phyloP scores from a whole-genome alignment of 2,113 vertebrate species.

The Gymnogyps californianus region DNA sequence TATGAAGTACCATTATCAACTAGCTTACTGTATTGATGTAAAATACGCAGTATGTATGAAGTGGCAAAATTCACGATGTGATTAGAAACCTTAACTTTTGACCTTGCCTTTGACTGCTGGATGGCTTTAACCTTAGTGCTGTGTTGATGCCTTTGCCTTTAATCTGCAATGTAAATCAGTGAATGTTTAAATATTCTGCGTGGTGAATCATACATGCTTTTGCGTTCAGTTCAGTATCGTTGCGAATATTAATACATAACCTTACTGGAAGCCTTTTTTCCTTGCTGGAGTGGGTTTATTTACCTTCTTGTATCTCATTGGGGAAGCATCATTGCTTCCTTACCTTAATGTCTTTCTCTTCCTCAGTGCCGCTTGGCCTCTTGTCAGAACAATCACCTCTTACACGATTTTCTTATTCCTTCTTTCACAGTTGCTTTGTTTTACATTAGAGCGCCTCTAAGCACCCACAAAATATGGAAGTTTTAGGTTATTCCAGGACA shows the following conservation, averaged over 20 bases:
- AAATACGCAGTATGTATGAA: accelerated
- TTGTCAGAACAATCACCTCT: not conserved
- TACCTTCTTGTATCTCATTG: not conserved
- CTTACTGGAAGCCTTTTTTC: not conserved
- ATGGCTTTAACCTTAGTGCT: not conserved
- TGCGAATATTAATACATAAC: not conserved
- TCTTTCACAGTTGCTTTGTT: not conserved
- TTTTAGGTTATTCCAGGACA: not conserved
- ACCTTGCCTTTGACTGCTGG: not conserved
- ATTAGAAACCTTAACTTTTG: not conserved
- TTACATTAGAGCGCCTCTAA: not conserved
- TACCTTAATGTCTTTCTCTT: not conserved
- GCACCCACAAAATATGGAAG: not conserved
- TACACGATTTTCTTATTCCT: accelerated
- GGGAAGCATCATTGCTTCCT: not conserved
- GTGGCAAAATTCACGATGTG: not conserved
- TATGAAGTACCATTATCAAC: accelerated
- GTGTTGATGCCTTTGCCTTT: not conserved
- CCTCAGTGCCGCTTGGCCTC: not conserved
- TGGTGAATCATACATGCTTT: not conserved
- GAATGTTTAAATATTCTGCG: not conserved
- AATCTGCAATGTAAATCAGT: not conserved
- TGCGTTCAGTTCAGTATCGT: not conserved
- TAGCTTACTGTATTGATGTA: not conserved
- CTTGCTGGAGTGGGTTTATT: not conserved